Percentiles rank a stretch among this genome's conserved stretches.
Evolutionary conservation across 2,113 vertebrate species (phyloP).

Genomic region (Stegostoma tigrinum): DNA sequence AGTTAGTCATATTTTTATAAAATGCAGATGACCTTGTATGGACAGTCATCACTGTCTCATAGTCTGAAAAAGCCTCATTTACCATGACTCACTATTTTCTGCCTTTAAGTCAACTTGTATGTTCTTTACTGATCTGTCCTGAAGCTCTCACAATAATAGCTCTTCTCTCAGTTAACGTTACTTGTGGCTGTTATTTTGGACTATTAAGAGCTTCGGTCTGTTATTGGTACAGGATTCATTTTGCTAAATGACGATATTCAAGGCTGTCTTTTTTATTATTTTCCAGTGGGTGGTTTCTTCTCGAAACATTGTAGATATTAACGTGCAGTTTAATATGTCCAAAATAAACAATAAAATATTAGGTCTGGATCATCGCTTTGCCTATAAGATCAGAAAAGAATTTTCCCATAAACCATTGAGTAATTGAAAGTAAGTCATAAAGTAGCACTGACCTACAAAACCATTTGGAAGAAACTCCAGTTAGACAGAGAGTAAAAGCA

Average conservation of each 20-base stretch:
- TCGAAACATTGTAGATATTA: neutral
- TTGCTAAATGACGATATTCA: neutral
- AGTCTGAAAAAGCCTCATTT: neutral
- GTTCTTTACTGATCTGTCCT: neutral
- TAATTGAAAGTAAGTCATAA: neutral
- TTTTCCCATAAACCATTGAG: neutral
- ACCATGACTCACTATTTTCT: neutral
- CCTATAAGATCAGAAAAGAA: neutral
- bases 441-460: neutral
- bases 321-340: neutral
- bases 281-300: neutral
- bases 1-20: neutral
- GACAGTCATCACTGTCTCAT: neutral
- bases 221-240: neutral
- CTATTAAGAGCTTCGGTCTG: neutral
- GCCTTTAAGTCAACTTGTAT: neutral
- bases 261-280: neutral
- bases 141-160: neutral
- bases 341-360: neutral
- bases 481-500: neutral
- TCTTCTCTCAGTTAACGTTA: neutral
- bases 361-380: neutral
- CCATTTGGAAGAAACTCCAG: neutral
- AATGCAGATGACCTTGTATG: neutral
- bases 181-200: neutral